Conservation (phyloP, 2,113 vertebrate species). For the Epinephelus moara region DNA sequence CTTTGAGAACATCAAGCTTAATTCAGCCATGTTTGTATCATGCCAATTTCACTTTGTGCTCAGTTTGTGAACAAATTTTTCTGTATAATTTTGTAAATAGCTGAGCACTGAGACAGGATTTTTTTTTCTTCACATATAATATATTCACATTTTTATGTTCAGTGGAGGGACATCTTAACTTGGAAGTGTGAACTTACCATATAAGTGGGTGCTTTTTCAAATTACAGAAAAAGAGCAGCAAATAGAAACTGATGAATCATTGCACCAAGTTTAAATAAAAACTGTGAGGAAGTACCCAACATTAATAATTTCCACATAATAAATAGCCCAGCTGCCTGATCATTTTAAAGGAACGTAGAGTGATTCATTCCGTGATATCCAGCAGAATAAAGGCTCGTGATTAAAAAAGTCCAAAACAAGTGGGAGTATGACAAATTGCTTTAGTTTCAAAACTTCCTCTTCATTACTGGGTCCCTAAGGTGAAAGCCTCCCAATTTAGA, state of each 20-base stretch:
- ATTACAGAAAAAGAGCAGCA: conserved; percentile 11
- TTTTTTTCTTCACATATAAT: conserved; percentile 4
- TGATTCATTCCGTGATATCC: conserved; percentile 41
- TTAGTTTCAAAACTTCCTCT: conserved; percentile 14
- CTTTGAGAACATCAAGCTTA: conserved; percentile 33
- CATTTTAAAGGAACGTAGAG: conserved; percentile 23
- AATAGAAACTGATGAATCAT: conserved; percentile 32
- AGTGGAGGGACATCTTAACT: conserved; percentile 31
- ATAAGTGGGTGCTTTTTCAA: conserved; percentile 13
- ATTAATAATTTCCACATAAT: conserved; percentile 33
- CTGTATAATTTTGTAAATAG: conserved; percentile 12
- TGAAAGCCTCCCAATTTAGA: conserved; percentile 28
- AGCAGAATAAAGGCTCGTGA: conserved; percentile 12
- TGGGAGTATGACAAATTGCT: conserved; percentile 25
- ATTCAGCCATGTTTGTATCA: conserved; percentile 24
- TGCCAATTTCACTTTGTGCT: not conserved
- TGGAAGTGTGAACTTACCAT: not conserved
- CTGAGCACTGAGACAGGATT: not conserved
- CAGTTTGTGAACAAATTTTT: conserved; percentile 8
- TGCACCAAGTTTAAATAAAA: not conserved
- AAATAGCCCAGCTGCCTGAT: conserved; percentile 30
- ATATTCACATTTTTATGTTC: conserved; percentile 7
- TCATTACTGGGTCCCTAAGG: not conserved
- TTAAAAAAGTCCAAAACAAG: conserved; percentile 20
- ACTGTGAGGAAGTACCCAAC: not conserved